Conservation (phyloP, 2,797 vertebrate species). For the Tragelaphus eurycerus region DNA sequence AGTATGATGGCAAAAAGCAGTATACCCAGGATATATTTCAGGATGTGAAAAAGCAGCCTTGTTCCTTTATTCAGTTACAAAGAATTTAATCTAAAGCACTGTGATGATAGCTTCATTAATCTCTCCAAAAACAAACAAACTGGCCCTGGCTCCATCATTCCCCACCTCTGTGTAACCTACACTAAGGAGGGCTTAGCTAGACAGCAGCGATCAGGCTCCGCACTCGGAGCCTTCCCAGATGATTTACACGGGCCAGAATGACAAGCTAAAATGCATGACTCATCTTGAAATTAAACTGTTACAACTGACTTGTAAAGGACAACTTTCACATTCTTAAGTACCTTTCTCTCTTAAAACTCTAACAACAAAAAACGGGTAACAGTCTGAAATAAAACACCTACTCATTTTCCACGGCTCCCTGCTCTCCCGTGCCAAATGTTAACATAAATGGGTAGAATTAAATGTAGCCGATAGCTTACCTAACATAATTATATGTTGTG, state of each 20-base stretch:
- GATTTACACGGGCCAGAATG: not conserved
- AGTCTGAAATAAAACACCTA: conserved; percentile 54
- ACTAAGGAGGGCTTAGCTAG: not conserved
- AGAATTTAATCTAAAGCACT: conserved; percentile 11
- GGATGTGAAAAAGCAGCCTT: not conserved
- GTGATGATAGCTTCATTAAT: conserved; percentile 44
- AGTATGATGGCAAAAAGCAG: not conserved
- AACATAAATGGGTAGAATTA: conserved; percentile 91
- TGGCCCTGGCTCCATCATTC: not conserved
- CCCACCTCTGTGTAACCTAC: not conserved
- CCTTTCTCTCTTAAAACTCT: conserved; percentile 63
- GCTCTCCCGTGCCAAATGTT: conserved; percentile 73
- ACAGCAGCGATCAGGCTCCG: not conserved
- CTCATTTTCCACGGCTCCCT: conserved; percentile 47
- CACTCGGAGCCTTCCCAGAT: not conserved
- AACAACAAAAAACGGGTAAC: conserved; percentile 20
- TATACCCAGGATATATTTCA: not conserved
- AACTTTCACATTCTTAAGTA: conserved; percentile 5
- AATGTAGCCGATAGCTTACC: conserved; percentile 87
- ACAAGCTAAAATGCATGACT: conserved; percentile 43
- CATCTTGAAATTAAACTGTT: conserved; percentile 45
- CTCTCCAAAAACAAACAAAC: conserved; percentile 30
- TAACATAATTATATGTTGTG: conserved; percentile 92
- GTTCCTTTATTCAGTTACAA: not conserved
- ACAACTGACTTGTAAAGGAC: conserved; percentile 56